These are phyloP conservation scores for Lottia gigantea DNA, from an alignment of 2,888 invertebrate species.

Conservation along the genomic window DNA sequence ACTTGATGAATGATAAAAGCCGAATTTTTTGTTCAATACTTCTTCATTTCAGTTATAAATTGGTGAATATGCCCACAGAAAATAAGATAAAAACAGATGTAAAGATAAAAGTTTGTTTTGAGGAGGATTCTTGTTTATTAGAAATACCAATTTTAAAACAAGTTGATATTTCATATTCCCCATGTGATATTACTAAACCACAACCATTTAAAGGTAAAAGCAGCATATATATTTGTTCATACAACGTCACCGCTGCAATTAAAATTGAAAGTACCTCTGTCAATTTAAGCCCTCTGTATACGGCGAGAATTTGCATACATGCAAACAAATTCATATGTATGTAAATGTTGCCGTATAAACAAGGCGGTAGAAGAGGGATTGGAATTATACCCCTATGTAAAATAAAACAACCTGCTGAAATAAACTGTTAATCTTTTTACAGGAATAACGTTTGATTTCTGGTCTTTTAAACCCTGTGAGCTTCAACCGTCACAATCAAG, in stretches of 20 bases:
- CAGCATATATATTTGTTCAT: background rate
- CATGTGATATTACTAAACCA: constrained; percentile 24
- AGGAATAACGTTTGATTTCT: constrained; percentile 17
- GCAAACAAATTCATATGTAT: no score
- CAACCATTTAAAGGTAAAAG: constrained; percentile 17
- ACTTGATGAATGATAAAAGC: no score
- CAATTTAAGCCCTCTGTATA: no score
- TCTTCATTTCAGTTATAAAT: constrained; percentile 10
- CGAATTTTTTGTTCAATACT: no score
- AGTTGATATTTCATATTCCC: constrained; percentile 30
- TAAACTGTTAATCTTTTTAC: no score
- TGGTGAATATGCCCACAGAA: background rate
- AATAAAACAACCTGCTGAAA: no score
- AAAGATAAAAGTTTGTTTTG: constrained; percentile 16
- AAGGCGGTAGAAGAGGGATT: no score
- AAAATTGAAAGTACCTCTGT: no score
- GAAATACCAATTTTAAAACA: constrained; percentile 26
- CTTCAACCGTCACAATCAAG: background rate
- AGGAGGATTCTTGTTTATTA: constrained; percentile 30
- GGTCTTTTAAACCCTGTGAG: background rate
- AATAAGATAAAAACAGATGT: constrained; percentile 8
- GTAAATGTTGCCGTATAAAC: no score
- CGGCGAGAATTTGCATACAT: no score
- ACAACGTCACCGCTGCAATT: no score
- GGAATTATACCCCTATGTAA: no score